A percentile compares a stretch with the other conserved stretches of the same genome.
Evolutionary conservation across 2,888 invertebrate genomes (phyloP).

Genomic region (Ellobium chinense): DNA sequence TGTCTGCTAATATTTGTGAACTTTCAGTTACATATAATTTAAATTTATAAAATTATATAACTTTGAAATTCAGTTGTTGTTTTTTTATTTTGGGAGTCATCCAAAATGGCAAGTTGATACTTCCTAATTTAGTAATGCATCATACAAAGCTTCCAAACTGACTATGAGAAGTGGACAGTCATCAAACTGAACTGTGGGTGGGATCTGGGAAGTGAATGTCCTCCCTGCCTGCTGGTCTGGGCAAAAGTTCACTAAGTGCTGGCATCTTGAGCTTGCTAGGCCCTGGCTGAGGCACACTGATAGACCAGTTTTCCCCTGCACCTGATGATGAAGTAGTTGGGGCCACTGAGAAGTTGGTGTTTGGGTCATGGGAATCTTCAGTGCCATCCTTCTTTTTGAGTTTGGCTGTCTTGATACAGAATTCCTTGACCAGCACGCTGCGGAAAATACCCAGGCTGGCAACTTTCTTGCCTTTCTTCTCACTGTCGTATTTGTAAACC

Average conservation of each 20-base stretch:
- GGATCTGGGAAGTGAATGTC: not conserved
- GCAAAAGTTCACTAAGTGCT: constrained; percentile 1
- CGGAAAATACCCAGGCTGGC: constrained; percentile 37
- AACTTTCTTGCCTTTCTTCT: constrained; percentile 30
- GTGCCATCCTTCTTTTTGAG: not conserved
- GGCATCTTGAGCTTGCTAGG: not conserved
- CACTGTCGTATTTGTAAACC: constrained; percentile 40
- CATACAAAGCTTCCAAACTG: too few species aligned
- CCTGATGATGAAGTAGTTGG: not conserved
- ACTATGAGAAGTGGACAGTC: too few species aligned
- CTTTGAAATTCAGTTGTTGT: too few species aligned
- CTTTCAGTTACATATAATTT: too few species aligned
- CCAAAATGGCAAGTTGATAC: too few species aligned
- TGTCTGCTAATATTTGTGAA: too few species aligned
- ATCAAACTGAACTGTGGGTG: too few species aligned
- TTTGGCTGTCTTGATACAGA: constrained; percentile 22
- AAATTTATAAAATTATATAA: too few species aligned
- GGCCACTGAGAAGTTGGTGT: not conserved
- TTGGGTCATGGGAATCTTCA: not conserved
- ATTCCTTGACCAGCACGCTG: constrained; percentile 28
- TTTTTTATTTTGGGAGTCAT: too few species aligned
- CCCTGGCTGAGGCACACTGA: not conserved
- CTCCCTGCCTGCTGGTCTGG: not conserved
- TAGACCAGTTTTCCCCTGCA: not conserved
- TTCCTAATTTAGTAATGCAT: too few species aligned